Base-by-base conservation (phyloP, 2,888 invertebrate species). In the Cheilosia pagana region DNA sequence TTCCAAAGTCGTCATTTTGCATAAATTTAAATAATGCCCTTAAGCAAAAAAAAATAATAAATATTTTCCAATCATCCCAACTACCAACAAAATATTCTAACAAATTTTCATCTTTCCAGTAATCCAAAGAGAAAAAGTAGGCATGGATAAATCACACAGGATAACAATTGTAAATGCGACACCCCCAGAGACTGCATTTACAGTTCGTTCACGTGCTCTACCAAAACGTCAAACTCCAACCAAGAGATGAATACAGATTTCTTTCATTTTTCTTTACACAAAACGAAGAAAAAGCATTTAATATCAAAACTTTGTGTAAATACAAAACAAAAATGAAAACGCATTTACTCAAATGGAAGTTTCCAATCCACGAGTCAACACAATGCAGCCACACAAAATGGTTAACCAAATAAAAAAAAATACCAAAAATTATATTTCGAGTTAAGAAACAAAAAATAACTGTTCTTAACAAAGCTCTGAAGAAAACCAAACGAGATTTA, bases 1-100 rank as follows among this genome's bases (percentile, higher is more conserved):
- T 50, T 60, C 4, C 14, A 14, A 63, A 75, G 75, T 81, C 81
- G 81, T 81, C 81, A 81, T 81, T 81, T 81, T 81, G 81, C 76
- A 65, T 53, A 52, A 16, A 41, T 28, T 74, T 59, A 25, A 57
- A 28, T 8, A 43, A 52, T 14, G 23, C 41, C 60, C 35, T 12
- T 12, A 60, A 71, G 57, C 7, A 67, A 52, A 60, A 6, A 10
- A 25, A 43, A 41, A 16, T 52, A 55, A 59, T 19, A 50, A 65
- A 48, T 10, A 21, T 14, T 52, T 19, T 23, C 19, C n/a, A 0
- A 10, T 23, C 21, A n/a, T 1, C 19, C 2, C n/a, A 14, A 10
- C n/a, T 19, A 21, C 41, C 6, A 3, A 39, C 1, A 23, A 21
- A 60, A 53, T 39, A 52, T 39, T 41, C 48, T 14, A 78, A 50